These are phyloP conservation scores for Atherinomorus stipes DNA, from an alignment of 2,113 vertebrate genomes.

Conservation along the genomic window DNA sequence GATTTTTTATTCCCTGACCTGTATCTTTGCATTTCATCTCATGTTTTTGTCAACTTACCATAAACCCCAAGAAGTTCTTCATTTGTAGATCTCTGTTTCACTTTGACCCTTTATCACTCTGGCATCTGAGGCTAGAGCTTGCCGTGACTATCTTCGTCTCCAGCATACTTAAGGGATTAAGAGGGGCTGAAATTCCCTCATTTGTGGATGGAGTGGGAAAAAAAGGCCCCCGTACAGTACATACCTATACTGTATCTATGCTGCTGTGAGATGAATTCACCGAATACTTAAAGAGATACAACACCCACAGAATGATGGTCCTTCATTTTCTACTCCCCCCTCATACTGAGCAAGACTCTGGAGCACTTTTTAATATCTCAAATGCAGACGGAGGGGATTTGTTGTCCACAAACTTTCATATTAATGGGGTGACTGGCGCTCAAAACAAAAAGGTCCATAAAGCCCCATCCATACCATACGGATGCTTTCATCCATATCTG, in stretches of 20 bases:
- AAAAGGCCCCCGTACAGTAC: constrained; percentile 61
- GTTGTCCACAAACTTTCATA: too few species aligned
- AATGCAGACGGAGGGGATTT: too few species aligned
- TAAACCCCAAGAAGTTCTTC: not conserved
- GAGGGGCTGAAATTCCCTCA: constrained; percentile 81
- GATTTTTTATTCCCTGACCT: not conserved
- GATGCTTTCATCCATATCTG: too few species aligned
- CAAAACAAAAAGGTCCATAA: too few species aligned
- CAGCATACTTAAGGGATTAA: constrained; percentile 85
- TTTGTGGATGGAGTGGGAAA: constrained; percentile 65
- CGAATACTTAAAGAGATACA: too few species aligned
- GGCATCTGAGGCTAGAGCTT: constrained; percentile 57
- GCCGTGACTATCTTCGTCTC: constrained; percentile 81
- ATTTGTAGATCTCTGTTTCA: constrained; percentile 12
- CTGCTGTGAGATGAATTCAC: constrained; percentile 68
- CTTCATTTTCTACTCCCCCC: too few species aligned
- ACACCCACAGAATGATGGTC: too few species aligned
- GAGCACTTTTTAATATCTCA: too few species aligned
- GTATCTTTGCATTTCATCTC: not conserved
- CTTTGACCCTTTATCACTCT: constrained; percentile 32
- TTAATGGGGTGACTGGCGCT: too few species aligned
- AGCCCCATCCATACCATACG: too few species aligned
- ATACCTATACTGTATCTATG: constrained; percentile 73
- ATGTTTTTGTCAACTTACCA: not conserved
- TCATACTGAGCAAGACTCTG: too few species aligned